These are phyloP conservation scores for Musca vetustissima DNA, from an alignment of 1,140 invertebrate species.

Conservation along the genomic window DNA sequence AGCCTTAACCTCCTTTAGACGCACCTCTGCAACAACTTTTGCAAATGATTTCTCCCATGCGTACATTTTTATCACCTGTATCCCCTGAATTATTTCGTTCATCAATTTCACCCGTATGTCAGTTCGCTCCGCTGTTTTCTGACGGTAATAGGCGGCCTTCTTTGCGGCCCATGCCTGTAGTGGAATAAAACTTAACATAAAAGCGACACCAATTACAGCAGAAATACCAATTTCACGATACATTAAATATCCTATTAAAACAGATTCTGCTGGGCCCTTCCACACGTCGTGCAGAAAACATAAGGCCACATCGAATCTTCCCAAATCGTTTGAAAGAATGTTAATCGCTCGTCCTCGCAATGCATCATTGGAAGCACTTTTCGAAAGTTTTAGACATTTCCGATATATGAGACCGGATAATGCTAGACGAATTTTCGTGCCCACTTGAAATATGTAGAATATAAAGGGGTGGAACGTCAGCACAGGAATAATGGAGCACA, in stretches of 20 bases:
- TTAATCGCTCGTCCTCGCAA: constrained; percentile 86
- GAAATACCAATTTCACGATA: constrained; percentile 72
- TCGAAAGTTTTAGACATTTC: constrained; percentile 70
- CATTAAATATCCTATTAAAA: constrained; percentile 74
- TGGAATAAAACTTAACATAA: constrained; percentile 81
- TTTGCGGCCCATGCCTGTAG: constrained; percentile 78
- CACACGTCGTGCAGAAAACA: constrained; percentile 70
- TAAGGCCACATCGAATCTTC: constrained; percentile 68
- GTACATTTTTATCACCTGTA: constrained; percentile 88
- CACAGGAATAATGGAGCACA: constrained; percentile 64
- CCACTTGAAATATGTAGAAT: constrained; percentile 70
- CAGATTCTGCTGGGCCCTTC: constrained; percentile 75
- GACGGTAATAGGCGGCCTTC: constrained; percentile 63
- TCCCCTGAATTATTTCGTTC: constrained; percentile 81
- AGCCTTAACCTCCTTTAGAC: constrained; percentile 66
- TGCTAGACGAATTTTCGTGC: constrained; percentile 75
- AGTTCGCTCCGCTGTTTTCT: constrained; percentile 62
- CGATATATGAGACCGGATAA: constrained; percentile 81
- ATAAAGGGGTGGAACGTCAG: constrained; percentile 79
- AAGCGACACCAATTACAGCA: constrained; percentile 73
- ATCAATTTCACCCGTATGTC: constrained; percentile 83
- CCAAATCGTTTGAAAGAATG: constrained; percentile 82
- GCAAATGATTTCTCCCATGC: constrained; percentile 85
- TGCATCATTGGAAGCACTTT: constrained; percentile 73
- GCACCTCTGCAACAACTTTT: constrained; percentile 61